Evolutionary conservation across 2,797 vertebrate genomes (phyloP).

Genomic region (Champsocephalus esox): DNA sequence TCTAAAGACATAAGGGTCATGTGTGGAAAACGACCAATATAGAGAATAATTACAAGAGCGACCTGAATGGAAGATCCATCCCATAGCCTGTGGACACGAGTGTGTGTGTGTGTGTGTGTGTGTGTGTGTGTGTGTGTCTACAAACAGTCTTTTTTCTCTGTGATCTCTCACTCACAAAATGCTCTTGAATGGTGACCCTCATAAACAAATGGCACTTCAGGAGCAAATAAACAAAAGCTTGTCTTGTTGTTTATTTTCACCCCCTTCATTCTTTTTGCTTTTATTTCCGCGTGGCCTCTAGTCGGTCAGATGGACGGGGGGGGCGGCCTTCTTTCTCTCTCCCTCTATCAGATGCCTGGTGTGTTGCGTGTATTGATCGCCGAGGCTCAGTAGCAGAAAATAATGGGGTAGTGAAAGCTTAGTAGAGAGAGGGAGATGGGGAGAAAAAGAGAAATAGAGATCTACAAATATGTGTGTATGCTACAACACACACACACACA

Average conservation of each 20-base stretch:
- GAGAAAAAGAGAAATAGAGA: slow-evolving; percentile 84
- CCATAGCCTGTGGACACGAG: no score
- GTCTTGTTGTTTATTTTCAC: slow-evolving; percentile 57
- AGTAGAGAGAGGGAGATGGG: slow-evolving; percentile 72
- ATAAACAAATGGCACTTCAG: slow-evolving; percentile 57
- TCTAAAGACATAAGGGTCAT: no score
- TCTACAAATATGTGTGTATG: slow-evolving; percentile 43
- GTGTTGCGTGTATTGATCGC: slow-evolving; percentile 91
- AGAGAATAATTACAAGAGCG: no score
- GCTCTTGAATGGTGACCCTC: slow-evolving; percentile 60
- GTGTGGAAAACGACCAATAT: no score
- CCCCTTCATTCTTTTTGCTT: slow-evolving; percentile 42
- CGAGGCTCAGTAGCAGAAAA: slow-evolving; percentile 90
- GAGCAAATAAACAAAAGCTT: slow-evolving; percentile 56
- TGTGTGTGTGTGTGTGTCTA: no score
- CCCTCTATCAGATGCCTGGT: slow-evolving; percentile 82
- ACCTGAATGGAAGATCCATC: no score
- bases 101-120: no score
- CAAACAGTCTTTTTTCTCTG: neutral
- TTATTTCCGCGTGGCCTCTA: slow-evolving; percentile 54
- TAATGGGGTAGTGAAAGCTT: slow-evolving; percentile 87
- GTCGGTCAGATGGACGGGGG: slow-evolving; percentile 34
- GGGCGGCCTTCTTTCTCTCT: slow-evolving; percentile 22
- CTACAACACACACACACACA: slow-evolving; percentile 20
- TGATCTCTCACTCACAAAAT: slow-evolving; percentile 48